phyloP scores from a whole-genome alignment of 2,888 invertebrate genomes.

The Eupithecia abbreviata region DNA sequence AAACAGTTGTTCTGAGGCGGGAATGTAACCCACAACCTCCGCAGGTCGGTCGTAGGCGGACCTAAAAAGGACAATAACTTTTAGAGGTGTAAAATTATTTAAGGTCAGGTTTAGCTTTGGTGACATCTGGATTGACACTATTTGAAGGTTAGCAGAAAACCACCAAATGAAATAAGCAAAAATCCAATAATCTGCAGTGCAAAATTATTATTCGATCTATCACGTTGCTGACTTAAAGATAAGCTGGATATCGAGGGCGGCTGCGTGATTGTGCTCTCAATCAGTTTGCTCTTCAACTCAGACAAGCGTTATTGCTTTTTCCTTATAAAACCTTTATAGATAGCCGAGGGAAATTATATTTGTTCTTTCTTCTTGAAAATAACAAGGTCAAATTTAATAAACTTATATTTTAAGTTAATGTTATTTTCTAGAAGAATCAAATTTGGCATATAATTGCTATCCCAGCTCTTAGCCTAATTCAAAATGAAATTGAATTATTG shows the following conservation, averaged over 20 bases:
- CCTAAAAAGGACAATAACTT: not conserved
- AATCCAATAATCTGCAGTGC: slow-evolving; percentile 19
- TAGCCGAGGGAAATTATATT: not conserved
- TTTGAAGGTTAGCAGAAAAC: not conserved
- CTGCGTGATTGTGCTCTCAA: slow-evolving; percentile 45
- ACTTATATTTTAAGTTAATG: not conserved
- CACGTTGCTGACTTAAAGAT: slow-evolving; percentile 40
- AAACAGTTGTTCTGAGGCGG: too few species aligned
- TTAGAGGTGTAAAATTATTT: not conserved
- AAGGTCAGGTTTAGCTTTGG: too few species aligned
- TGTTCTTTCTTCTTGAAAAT: not conserved
- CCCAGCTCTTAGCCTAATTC: not conserved
- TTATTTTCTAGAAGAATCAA: not conserved
- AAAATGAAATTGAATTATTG: not conserved
- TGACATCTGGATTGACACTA: not conserved
- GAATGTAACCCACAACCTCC: too few species aligned
- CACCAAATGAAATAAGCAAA: slow-evolving; percentile 7
- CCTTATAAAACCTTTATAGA: not conserved
- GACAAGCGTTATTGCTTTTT: slow-evolving; percentile 32
- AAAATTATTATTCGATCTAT: slow-evolving; percentile 40
- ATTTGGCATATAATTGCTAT: not conserved
- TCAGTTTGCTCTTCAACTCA: slow-evolving; percentile 36
- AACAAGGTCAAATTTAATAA: not conserved
- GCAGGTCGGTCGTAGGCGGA: too few species aligned
- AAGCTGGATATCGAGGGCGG: slow-evolving; percentile 40